Evolutionary conservation across 2,888 invertebrate species (phyloP).

Genomic region (Drosophila subquinaria): DNA sequence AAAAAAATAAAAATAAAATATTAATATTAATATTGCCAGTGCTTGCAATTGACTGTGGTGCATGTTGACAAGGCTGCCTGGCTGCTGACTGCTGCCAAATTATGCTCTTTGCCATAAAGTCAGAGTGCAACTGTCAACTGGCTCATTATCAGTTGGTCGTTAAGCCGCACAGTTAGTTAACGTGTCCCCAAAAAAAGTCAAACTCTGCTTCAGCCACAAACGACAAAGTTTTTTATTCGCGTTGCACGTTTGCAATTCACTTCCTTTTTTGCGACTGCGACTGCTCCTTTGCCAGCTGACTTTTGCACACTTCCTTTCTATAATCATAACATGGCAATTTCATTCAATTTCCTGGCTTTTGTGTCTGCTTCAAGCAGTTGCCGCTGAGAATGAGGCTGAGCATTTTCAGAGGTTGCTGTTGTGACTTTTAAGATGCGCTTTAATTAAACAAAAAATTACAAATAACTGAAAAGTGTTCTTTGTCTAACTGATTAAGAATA

Average conservation of each 20-base stretch:
- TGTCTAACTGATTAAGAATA: too few species aligned
- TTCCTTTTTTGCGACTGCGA: background rate
- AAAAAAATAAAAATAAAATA: conserved; percentile 15
- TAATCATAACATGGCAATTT: conserved; percentile 77
- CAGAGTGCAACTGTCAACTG: conserved; percentile 59
- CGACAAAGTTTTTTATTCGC: conserved; percentile 47
- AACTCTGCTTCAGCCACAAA: conserved; percentile 25
- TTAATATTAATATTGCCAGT: conserved; percentile 28
- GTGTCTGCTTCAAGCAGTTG: conserved; percentile 52
- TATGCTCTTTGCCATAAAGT: conserved; percentile 27
- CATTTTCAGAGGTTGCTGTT: background rate
- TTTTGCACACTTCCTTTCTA: conserved; percentile 63
- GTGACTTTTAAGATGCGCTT: background rate
- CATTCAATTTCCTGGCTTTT: conserved; percentile 75
- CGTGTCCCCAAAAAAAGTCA: conserved; percentile 5
- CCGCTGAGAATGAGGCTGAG: conserved; percentile 11
- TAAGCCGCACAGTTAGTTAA: conserved; percentile 43
- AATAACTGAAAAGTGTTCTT: too few species aligned
- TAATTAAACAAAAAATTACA: too few species aligned
- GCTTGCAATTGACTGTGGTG: conserved; percentile 9
- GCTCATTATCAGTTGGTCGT: conserved; percentile 58
- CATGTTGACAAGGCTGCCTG: conserved; percentile 2
- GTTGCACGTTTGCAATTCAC: conserved; percentile 13
- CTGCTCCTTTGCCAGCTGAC: conserved; percentile 21
- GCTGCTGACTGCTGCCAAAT: conserved; percentile 18